Conservation (phyloP, 2,797 vertebrate genomes). For the Anguilla obscura region DNA sequence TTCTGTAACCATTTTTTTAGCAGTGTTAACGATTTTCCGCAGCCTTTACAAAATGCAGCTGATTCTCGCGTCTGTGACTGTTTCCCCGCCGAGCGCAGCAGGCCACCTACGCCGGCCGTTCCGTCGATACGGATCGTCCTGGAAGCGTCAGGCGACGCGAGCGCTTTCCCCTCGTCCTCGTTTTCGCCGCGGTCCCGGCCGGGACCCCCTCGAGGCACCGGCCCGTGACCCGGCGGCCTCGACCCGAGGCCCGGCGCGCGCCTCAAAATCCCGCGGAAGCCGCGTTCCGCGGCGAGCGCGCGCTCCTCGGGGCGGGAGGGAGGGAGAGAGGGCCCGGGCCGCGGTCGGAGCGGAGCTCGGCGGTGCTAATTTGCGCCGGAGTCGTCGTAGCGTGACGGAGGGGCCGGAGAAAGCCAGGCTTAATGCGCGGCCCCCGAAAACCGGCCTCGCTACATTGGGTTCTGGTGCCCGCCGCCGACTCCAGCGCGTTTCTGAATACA, state of each 20-base stretch:
- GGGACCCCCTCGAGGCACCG: neutral
- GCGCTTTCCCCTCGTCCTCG: neutral
- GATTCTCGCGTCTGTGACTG: neutral
- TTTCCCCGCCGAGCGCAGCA: neutral
- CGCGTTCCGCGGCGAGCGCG: conserved; percentile 44
- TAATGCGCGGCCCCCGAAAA: conserved; percentile 82
- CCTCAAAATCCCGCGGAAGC: neutral
- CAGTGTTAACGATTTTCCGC: neutral
- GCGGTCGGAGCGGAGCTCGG: conserved; percentile 77
- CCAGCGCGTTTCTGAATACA: conserved; percentile 81
- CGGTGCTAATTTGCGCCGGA: conserved; percentile 83
- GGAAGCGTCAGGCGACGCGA: neutral
- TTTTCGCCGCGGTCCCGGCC: neutral
- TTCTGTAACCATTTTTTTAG: neutral
- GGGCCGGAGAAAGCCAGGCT: conserved; percentile 80
- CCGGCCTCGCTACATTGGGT: conserved; percentile 79
- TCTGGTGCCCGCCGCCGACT: conserved; percentile 81
- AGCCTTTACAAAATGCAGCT: neutral
- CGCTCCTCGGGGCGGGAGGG: conserved; percentile 60
- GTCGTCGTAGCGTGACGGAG: conserved; percentile 83
- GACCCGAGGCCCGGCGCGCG: neutral
- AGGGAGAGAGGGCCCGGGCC: conserved; percentile 67
- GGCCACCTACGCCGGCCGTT: neutral
- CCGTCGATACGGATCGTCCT: neutral
- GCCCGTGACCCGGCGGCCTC: neutral